A percentile compares a stretch with the other conserved stretches of the same genome.
Conservation (phyloP, 2,113 vertebrate species). For the Phrynosoma blainvillii region DNA sequence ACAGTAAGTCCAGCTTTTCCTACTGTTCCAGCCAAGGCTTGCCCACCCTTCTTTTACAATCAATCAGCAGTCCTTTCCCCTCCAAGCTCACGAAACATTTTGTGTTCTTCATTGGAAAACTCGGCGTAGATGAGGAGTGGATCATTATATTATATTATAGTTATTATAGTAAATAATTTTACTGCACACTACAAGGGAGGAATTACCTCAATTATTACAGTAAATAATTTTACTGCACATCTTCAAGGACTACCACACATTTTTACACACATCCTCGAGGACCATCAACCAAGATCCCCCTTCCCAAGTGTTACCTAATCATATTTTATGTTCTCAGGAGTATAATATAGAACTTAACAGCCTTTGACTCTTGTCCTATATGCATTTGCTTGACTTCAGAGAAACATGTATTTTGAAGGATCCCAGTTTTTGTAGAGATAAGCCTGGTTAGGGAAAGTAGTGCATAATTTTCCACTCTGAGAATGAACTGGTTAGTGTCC, state of each 20-base stretch:
- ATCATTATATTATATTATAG: no score
- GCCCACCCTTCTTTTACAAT: not conserved
- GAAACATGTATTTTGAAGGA: not conserved
- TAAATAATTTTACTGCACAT: no score
- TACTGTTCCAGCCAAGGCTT: not conserved
- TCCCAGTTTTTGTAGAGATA: not conserved
- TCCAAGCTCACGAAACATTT: not conserved
- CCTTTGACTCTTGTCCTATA: not conserved
- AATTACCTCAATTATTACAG: no score
- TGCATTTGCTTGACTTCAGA: not conserved
- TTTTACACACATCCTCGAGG: not conserved
- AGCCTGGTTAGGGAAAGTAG: not conserved
- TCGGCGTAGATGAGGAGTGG: not conserved
- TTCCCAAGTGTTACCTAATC: not conserved
- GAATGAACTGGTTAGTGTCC: not conserved
- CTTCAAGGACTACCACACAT: no score
- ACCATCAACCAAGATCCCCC: no score
- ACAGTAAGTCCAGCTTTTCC: not conserved
- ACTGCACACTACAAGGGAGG: no score
- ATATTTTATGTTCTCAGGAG: not conserved
- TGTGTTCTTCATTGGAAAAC: not conserved
- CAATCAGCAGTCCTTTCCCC: not conserved
- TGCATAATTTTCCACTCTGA: not conserved
- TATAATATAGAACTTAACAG: not conserved
- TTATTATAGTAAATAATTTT: not conserved